Percentiles rank a stretch among this genome's conserved stretches.
These are phyloP conservation scores for Lamellibrachia satsuma DNA, from an alignment of 2,888 invertebrate species.

Conservation along the genomic window DNA sequence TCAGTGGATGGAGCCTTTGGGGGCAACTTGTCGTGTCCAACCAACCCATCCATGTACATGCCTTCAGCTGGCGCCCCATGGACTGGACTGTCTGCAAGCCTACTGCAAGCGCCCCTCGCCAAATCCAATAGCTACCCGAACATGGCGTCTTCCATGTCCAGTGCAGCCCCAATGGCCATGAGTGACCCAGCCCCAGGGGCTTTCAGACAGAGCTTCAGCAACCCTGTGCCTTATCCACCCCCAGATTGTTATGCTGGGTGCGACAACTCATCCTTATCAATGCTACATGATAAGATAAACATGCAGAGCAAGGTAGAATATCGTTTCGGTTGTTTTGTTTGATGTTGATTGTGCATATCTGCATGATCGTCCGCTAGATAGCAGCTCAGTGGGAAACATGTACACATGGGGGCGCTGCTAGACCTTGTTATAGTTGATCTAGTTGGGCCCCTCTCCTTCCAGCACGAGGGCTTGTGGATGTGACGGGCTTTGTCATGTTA, in stretches of 20 bases:
- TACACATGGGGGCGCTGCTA: too few species aligned
- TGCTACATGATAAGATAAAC: slow-evolving; percentile 18
- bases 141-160: neutral
- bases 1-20: too few species aligned
- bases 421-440: too few species aligned
- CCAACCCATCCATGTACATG: neutral
- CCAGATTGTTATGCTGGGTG: neutral
- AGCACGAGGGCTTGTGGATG: neutral
- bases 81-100: neutral
- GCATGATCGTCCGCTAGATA: too few species aligned
- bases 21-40: too few species aligned
- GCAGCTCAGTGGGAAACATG: too few species aligned
- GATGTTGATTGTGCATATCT: neutral
- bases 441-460: neutral
- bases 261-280: slow-evolving; percentile 18
- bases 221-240: neutral
- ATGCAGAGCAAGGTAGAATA: slow-evolving; percentile 8
- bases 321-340: neutral
- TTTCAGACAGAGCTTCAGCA: slow-evolving; percentile 2
- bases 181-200: neutral
- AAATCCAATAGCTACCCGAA: slow-evolving; percentile 3
- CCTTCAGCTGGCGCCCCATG: neutral
- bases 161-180: neutral
- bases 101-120: neutral
- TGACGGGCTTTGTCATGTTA: neutral